A percentile compares a stretch with the other conserved stretches of the same genome.
phyloP scores from a whole-genome alignment of 2,797 vertebrate genomes.

The Vultur gryphus region DNA sequence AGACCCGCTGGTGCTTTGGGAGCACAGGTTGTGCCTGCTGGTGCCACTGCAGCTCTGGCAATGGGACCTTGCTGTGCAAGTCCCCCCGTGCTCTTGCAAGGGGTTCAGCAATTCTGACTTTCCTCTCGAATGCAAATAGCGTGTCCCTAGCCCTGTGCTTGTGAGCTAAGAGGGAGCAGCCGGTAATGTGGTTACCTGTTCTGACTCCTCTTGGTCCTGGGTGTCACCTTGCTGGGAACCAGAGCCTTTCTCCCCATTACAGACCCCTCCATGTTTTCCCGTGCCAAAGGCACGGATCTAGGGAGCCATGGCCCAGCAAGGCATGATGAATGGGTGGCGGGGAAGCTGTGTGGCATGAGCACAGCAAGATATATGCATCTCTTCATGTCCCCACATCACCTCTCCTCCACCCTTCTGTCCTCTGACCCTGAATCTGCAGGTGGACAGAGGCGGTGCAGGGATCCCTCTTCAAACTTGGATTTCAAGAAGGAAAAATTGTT shows the following conservation, averaged over 20 bases:
- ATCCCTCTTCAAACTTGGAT: neutral
- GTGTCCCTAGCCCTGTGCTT: neutral
- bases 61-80: neutral
- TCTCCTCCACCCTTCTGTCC: neutral
- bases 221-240: neutral
- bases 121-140: accelerated
- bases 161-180: neutral
- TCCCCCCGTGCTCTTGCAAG: neutral
- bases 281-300: accelerated
- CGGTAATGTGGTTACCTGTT: neutral
- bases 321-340: neutral
- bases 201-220: neutral
- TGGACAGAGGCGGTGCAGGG: neutral
- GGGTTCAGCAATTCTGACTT: neutral
- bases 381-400: neutral
- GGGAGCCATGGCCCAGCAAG: neutral
- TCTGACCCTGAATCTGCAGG: neutral
- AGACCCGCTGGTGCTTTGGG: neutral
- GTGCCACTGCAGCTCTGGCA: neutral
- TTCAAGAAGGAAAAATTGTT: neutral
- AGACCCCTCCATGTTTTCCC: too few species aligned
- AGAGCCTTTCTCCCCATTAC: neutral
- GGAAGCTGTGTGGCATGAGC: neutral
- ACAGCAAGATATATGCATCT: neutral
- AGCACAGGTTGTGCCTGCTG: neutral